Base-by-base conservation (phyloP, 2,888 invertebrate genomes). In the Seira ritae region DNA sequence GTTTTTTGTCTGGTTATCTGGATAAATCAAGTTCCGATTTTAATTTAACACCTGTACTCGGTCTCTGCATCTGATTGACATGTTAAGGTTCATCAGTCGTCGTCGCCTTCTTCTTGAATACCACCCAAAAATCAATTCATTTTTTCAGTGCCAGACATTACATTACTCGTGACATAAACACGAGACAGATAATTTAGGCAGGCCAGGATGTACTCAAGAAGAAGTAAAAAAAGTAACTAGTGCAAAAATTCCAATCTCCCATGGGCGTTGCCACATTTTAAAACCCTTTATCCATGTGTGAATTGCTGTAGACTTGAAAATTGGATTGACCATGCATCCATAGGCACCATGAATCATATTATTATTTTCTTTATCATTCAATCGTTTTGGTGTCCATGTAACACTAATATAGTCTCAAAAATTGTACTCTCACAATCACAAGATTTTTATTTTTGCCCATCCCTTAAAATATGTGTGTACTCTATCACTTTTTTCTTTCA, bases 21-120 rank as follows among this genome's bases (percentile, higher is more conserved):
- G 62, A 62, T 62, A 20, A 62, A 62, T 62, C 62, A 62, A 62
- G 62, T 62, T 62, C 62, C 62, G 62, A 62, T 62, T 62, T 62
- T 62, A 62, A 62, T 62, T 62, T 62, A 6, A 20, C 62, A 62
- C 19, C 62, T 62, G 19, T 19, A 31, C 31, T 31, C 31, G 3
- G 50, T 8, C 15, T 42, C 50, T 50, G 15, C 50, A 15, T 42
- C 31, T 31, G 31, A 31, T 31, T 31, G 31, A 31, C 31, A 31
- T 31, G 31, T 31, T 31, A 31, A 31, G 31, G 31, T 31, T 31
- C 31, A 31, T 31, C 31, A 31, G 2, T 31, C 31, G 31, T 31
- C 31, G 31, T 31, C 31, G 31, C 31, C 31, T 31, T 31, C 31
- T 31, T 31, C 8, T 31, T 31, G 31, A 31, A 31, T 31, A 31